Evolutionary conservation across 2,113 vertebrate species (phyloP).

Genomic region (Catharus minimus): DNA sequence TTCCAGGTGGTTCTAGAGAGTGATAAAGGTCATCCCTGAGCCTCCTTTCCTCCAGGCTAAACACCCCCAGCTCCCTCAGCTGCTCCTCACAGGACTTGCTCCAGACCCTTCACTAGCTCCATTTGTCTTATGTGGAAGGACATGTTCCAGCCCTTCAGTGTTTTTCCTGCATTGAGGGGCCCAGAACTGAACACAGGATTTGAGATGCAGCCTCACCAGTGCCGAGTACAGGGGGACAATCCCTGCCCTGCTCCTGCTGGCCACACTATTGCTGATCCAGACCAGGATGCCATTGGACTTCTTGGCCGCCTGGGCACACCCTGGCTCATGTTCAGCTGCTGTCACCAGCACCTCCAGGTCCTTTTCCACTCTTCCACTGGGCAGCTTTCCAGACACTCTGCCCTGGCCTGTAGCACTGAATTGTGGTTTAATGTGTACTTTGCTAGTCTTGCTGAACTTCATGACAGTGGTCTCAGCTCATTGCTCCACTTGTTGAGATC

Average conservation of each 20-base stretch:
- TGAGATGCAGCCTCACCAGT: accelerated
- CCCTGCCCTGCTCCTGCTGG: neutral
- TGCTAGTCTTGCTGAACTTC: neutral
- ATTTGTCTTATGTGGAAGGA: accelerated
- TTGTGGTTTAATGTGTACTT: neutral
- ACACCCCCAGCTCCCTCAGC: accelerated
- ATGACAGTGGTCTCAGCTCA: neutral
- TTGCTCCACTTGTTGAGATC: neutral
- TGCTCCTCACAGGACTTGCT: neutral
- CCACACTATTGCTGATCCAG: accelerated
- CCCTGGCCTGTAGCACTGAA: accelerated
- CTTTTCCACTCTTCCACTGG: neutral
- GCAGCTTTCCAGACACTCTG: neutral
- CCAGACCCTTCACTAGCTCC: neutral
- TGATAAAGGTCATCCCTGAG: accelerated
- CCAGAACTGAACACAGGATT: neutral
- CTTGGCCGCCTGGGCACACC: neutral
- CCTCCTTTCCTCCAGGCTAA: neutral
- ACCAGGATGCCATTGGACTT: accelerated
- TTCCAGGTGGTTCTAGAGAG: neutral
- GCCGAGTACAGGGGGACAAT: accelerated
- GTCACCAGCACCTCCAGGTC: neutral
- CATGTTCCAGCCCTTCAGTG: accelerated
- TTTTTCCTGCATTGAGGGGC: neutral
- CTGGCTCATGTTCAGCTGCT: neutral